Conservation (phyloP, 2,888 invertebrate genomes). For the Globia sparganii region DNA sequence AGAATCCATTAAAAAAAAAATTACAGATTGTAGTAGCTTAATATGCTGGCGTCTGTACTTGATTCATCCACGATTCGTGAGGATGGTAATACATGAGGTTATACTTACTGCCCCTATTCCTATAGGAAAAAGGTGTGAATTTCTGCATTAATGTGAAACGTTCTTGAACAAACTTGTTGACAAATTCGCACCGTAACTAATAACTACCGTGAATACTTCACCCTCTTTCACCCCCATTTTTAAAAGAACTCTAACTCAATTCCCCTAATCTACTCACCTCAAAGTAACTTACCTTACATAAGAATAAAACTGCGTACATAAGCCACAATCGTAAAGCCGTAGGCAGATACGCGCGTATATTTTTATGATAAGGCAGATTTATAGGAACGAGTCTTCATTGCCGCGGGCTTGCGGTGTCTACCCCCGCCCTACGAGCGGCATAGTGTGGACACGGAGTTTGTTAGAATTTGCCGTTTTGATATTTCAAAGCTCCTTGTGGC, state of each 20-base stretch:
- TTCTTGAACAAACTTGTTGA: not conserved
- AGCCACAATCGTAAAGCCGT: conserved; percentile 68
- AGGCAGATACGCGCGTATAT: conserved; percentile 77
- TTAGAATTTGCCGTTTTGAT: not conserved
- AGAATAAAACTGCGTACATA: conserved; percentile 59
- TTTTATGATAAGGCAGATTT: conserved; percentile 90
- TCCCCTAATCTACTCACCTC: conserved; percentile 22
- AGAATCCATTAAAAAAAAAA: too few relatives aligned
- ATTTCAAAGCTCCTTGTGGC: not conserved
- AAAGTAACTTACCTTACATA: conserved; percentile 43
- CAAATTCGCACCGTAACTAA: not conserved
- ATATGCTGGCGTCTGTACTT: too few relatives aligned
- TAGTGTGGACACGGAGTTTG: conserved; percentile 68
- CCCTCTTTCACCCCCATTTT: not conserved
- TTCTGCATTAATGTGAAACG: too few relatives aligned
- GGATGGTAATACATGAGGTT: too few relatives aligned
- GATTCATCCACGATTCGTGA: too few relatives aligned
- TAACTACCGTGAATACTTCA: not conserved
- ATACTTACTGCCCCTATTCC: too few relatives aligned
- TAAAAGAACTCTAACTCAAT: not conserved
- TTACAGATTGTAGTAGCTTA: too few relatives aligned
- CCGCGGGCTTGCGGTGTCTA: conserved; percentile 84
- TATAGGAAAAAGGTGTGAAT: too few relatives aligned
- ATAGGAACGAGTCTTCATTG: conserved; percentile 89
- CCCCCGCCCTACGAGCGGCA: conserved; percentile 75